These are phyloP conservation scores for Psix sp. DNA, from an alignment of 1,140 invertebrate species.

Conservation along the genomic window DNA sequence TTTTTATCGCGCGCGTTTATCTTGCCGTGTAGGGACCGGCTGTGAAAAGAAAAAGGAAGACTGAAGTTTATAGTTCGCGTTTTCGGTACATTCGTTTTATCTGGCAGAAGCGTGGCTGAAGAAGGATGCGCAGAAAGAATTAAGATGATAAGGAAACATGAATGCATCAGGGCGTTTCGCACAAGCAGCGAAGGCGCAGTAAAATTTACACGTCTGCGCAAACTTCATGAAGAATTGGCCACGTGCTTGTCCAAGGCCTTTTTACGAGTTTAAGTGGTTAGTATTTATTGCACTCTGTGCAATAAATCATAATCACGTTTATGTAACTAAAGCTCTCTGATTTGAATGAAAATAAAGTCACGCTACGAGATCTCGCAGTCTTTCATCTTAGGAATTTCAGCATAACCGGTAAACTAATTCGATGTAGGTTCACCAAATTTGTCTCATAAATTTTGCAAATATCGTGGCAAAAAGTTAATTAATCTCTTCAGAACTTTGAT, in stretches of 20 bases:
- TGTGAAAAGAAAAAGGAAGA: conserved; percentile 11
- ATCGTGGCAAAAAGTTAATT: too few relatives aligned
- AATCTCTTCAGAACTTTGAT: too few relatives aligned
- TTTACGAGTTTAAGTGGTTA: conserved; percentile 39
- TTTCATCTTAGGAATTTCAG: conserved; percentile 56
- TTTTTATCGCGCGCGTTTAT: conserved; percentile 46
- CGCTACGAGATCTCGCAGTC: conserved; percentile 2
- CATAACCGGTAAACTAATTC: too few relatives aligned
- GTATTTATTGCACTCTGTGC: conserved; percentile 55
- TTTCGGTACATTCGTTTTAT: conserved; percentile 36
- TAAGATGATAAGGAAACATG: conserved; percentile 42
- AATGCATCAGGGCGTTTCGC: conserved; percentile 18
- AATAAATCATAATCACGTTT: conserved; percentile 64
- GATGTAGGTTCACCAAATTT: too few relatives aligned
- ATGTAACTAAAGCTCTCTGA: conserved; percentile 27
- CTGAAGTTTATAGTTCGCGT: conserved; percentile 40
- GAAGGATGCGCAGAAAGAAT: conserved; percentile 33
- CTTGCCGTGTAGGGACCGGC: conserved; percentile 9
- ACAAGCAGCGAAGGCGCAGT: conserved; percentile 28
- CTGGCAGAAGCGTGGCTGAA: conserved; percentile 20
- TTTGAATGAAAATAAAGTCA: conserved; percentile 9
- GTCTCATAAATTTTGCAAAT: conserved; percentile 8
- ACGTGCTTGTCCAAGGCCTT: conserved; percentile 27
- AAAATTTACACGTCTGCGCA: conserved; percentile 15
- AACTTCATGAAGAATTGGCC: conserved; percentile 30